phyloP scores from a whole-genome alignment of 1,140 invertebrate genomes.

The Drosophila truncata region DNA sequence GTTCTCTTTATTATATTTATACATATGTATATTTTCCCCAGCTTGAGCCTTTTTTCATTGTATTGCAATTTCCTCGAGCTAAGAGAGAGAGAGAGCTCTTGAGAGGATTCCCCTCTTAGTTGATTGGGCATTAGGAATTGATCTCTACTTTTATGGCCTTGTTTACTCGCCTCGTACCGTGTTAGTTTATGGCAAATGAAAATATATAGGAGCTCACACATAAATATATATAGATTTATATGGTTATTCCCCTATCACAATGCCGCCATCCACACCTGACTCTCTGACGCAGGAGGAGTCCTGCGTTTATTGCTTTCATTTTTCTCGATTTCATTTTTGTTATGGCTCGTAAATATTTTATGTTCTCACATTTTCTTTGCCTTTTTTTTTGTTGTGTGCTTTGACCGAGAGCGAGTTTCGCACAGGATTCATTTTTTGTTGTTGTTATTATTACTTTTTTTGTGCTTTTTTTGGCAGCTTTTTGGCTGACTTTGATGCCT shows the following conservation, averaged over 20 bases:
- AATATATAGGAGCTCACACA: slow-evolving; percentile 31
- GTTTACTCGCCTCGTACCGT: slow-evolving; percentile 57
- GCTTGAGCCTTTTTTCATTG: slow-evolving; percentile 33
- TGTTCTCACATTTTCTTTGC: slow-evolving; percentile 63
- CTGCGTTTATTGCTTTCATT: slow-evolving; percentile 79
- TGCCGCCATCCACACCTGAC: slow-evolving; percentile 45
- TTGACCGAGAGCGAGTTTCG: slow-evolving; percentile 3
- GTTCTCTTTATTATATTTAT: background rate
- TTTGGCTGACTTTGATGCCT: slow-evolving; percentile 56
- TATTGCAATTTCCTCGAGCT: slow-evolving; percentile 60
- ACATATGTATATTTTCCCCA: background rate
- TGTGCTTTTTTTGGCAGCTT: background rate
- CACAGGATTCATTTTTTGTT: background rate
- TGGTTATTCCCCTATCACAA: slow-evolving; percentile 54
- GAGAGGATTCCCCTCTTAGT: slow-evolving; percentile 58
- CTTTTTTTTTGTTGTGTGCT: background rate
- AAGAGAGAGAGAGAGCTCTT: slow-evolving; percentile 49
- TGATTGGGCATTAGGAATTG: slow-evolving; percentile 82
- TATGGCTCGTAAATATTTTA: slow-evolving; percentile 81
- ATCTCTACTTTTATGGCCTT: slow-evolving; percentile 77
- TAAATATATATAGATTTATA: slow-evolving; percentile 53
- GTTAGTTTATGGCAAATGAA: slow-evolving; percentile 71
- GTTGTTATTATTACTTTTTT: background rate
- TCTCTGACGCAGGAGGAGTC: slow-evolving; percentile 3
- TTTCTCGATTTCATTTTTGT: slow-evolving; percentile 72